Percentiles rank a stretch among this genome's conserved stretches.
Conservation (phyloP, 2,888 invertebrate species). For the Hedychridium roseum region DNA sequence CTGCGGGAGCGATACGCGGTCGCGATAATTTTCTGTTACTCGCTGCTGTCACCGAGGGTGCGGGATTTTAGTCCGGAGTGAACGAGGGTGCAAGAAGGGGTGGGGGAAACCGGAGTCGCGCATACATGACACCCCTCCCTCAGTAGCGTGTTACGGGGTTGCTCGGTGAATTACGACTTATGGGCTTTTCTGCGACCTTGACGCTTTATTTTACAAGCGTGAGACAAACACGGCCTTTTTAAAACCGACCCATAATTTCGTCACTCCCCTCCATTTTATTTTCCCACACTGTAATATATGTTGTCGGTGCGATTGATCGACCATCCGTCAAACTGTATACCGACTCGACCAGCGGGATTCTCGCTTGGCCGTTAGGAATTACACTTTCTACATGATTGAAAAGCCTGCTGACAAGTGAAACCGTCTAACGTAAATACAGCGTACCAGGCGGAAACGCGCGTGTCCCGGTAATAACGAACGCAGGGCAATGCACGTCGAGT, state of each 20-base stretch:
- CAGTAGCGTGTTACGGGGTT: too few relatives aligned
- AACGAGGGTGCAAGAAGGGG: too few relatives aligned
- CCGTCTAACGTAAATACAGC: conserved; percentile 15
- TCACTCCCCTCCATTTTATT: background rate
- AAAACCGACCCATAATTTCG: background rate
- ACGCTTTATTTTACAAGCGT: too few relatives aligned
- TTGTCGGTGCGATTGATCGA: background rate
- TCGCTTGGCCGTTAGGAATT: background rate
- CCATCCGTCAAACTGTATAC: background rate
- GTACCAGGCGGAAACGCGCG: conserved; percentile 23
- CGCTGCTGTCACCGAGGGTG: conserved; percentile 32
- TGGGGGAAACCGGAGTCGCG: too few relatives aligned
- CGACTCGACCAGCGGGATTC: background rate
- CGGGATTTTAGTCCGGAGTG: conserved; percentile 36
- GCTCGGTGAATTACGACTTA: background rate
- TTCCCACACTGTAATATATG: background rate
- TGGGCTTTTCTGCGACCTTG: too few relatives aligned
- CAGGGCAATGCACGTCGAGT: conserved; percentile 37
- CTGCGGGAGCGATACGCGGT: conserved; percentile 43
- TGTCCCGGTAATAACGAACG: conserved; percentile 14
- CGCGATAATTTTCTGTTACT: conserved; percentile 44
- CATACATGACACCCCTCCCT: too few relatives aligned
- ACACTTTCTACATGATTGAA: conserved; percentile 3
- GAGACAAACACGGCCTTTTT: background rate
- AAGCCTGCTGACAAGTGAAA: conserved; percentile 33